Evolutionary conservation across 2,113 vertebrate genomes (phyloP), one percentile per base, ranked within the genome.

Genomic region (Potamarius usumacintae): DNA sequence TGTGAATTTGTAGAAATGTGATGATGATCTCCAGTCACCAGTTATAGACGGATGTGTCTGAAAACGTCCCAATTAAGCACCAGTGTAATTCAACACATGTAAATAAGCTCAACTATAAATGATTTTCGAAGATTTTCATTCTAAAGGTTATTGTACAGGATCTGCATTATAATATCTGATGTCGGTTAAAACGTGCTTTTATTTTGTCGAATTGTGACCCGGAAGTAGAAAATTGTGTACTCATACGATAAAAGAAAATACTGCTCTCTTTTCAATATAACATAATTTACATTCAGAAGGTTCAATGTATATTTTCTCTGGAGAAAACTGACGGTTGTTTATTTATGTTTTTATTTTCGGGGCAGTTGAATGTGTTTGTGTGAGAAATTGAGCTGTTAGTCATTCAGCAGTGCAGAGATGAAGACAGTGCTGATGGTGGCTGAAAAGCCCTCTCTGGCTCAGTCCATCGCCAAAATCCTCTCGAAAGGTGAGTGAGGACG

Each of bases 401-500:
- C n/a, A 5, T 78, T 34, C 53, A 1, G 30, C 22, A 20, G 79
- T 22, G 79, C 67, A 77, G 94, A 67, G n/a, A 99, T 99, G 98
- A 97, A 90, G 93, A 97, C 96, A 0, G 96, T 99, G 42, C 12
- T 99, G 0, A 99, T 99, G 98, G 97, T 99, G 5, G 98, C 98
- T 0, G 98, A 99, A 94, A 99, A 99, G 90, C 98, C 98, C 0
- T 99, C 98, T 0, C 84, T 99, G 95, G 97, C 98, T 57, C 98
- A 98, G 92, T 97, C 98, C 22, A 99, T 99, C 7, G 96, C 98
- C 90, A 99, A 96, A 93, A 99, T 99, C 89, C 96, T 99, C 53
- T 99, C 98, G 0, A 96, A 97, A 96, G 98, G 98, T 99, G 86
- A 88, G 94, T 82, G 0, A 55, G 2, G 10, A 27, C 69, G 10